These are phyloP conservation scores for Eciton burchellii DNA, from an alignment of 1,140 invertebrate species.

Conservation along the genomic window DNA sequence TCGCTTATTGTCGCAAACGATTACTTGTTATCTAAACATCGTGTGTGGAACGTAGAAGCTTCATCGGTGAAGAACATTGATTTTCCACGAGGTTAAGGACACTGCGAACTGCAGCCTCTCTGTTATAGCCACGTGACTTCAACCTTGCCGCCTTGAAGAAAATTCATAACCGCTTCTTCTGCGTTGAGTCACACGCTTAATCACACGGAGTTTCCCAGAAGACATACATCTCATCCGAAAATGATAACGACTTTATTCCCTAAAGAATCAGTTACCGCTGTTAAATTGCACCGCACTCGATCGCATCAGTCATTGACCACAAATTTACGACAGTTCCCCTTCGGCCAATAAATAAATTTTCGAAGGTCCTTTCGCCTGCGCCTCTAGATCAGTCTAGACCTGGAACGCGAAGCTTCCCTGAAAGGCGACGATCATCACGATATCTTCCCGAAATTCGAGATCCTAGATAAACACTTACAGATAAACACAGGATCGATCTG, in stretches of 20 bases:
- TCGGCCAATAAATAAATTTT: constrained; percentile 49
- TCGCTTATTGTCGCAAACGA: not conserved
- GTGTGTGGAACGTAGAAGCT: not conserved
- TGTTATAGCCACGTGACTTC: constrained; percentile 64
- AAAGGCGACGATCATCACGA: too few relatives aligned
- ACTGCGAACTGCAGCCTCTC: constrained; percentile 57
- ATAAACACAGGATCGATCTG: not conserved
- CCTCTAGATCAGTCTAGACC: not conserved
- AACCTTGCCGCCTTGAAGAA: not conserved
- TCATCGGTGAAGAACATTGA: constrained; percentile 73
- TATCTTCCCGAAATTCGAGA: not conserved
- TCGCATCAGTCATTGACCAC: too few relatives aligned
- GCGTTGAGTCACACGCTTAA: not conserved
- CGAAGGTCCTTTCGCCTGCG: constrained; percentile 31
- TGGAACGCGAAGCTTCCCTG: not conserved
- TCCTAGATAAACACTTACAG: not conserved
- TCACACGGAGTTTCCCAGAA: not conserved
- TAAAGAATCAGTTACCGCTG: too few relatives aligned
- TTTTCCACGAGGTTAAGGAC: constrained; percentile 79
- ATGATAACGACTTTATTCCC: too few relatives aligned
- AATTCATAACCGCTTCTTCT: constrained; percentile 36
- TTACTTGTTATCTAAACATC: not conserved
- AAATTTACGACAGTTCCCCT: not conserved
- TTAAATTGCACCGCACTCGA: too few relatives aligned
- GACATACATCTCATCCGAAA: not conserved